These are phyloP conservation scores for Mythimna ferrago DNA, from an alignment of 2,888 invertebrate species.

Conservation along the genomic window DNA sequence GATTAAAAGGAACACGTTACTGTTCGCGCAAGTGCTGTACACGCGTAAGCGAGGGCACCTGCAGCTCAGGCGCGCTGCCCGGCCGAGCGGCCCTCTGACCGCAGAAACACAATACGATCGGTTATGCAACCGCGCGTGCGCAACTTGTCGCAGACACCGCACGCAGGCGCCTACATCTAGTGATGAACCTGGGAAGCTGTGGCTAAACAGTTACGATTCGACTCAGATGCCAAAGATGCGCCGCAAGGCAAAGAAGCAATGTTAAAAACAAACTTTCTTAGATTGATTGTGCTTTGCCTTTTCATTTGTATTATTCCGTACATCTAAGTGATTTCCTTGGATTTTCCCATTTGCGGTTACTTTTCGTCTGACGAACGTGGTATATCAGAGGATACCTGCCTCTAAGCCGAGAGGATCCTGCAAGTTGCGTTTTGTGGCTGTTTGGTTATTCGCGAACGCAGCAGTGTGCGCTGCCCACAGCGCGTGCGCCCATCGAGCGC, in stretches of 20 bases:
- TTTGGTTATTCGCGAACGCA: not conserved
- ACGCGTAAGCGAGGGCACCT: slow-evolving; percentile 29
- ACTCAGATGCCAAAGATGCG: not conserved
- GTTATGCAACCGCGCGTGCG: slow-evolving; percentile 47
- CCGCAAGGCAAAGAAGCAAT: not conserved
- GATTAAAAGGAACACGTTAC: not conserved
- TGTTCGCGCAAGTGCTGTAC: not conserved
- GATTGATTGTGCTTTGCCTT: not conserved
- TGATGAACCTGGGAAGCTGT: not conserved
- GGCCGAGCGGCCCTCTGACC: slow-evolving; percentile 53
- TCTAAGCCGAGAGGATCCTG: no score
- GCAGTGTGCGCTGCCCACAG: slow-evolving; percentile 3
- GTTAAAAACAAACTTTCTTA: not conserved
- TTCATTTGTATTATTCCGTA: not conserved
- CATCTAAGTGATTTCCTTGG: not conserved
- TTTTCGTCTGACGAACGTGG: not conserved
- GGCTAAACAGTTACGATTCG: not conserved
- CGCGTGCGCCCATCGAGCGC: slow-evolving; percentile 13
- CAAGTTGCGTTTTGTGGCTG: no score
- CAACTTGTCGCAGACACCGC: slow-evolving; percentile 21
- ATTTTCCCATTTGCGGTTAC: not conserved
- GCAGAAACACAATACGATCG: slow-evolving; percentile 57
- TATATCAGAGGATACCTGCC: no score
- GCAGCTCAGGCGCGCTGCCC: not conserved
- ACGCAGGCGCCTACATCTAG: slow-evolving; percentile 10